Base-by-base conservation (phyloP, 1,140 invertebrate genomes). In the Drosophila navojoa region DNA sequence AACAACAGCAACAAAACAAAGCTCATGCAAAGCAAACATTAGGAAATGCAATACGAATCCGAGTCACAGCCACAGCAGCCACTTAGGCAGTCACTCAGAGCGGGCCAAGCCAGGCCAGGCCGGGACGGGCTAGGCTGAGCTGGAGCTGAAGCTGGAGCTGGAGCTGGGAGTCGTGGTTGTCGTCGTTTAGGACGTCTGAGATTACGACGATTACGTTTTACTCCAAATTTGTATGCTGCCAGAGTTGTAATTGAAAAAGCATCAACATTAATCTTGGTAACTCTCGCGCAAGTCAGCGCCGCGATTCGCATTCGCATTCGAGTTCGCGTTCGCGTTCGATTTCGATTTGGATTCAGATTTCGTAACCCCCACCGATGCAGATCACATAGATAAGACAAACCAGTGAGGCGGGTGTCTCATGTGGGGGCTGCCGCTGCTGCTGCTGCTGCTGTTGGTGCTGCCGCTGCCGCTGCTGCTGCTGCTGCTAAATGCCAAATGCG, bases 261-360 rank as follows among this genome's bases (percentile, higher is more conserved):
- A 91, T 91, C 90, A 91, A 91, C 90, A 91, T 91, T 91, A 91
- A 91, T 91, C 90, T 91, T 91, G 73, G 90, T 91, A 84, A 77
- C 73, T 68, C 73, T 71, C 72, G 70, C 50, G 69, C 81, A 74
- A 27, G 32, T 63, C 29, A 35, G 55, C 44, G 58, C 47, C 38
- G 11, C 40, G 40, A 49, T 59, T 73, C 57, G 71, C 42, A 40
- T 63, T 61, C 40, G 42, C 9, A 13, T 68, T 62, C 57, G 71
- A 32, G 32, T 63, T 61, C 57, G 71, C 42, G 32, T 63, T 61
- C 40, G 42, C 9, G 13, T 68, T 62, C 49, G 70, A 68, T 73
- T 60, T 60, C 50, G 55, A 73, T 73, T 73, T 35, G 57, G 71
- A 77, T 70, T 75, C 66, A 50, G 47, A 89, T 76, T 84, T 89